These are phyloP conservation scores for Helogale parvula DNA, from an alignment of 2,113 vertebrate species.

Conservation along the genomic window DNA sequence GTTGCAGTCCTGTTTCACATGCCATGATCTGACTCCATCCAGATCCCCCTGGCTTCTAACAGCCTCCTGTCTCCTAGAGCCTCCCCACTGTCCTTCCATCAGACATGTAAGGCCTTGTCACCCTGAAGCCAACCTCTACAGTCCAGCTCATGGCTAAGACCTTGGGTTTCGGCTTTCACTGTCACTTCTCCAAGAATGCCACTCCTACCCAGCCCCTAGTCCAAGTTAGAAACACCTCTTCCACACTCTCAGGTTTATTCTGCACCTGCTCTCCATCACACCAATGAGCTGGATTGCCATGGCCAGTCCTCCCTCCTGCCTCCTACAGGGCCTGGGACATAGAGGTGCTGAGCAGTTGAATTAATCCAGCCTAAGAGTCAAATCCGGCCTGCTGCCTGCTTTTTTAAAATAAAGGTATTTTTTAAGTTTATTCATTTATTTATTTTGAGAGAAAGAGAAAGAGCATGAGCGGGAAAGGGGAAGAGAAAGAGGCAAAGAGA, in stretches of 20 bases:
- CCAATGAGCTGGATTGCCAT: neutral
- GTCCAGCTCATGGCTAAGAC: neutral
- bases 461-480: too few species aligned
- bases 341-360: neutral
- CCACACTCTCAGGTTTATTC: neutral
- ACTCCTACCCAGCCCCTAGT: neutral
- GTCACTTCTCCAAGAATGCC: neutral
- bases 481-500: too few species aligned
- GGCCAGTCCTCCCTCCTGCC: neutral
- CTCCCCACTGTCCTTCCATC: neutral
- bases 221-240: neutral
- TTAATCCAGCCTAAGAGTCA: neutral
- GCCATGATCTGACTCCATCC: neutral
- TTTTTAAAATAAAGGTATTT: neutral
- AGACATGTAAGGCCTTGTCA: neutral
- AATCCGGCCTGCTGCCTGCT: neutral
- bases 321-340: neutral
- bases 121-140: neutral
- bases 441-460: too few species aligned
- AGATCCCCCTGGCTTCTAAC: neutral
- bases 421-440: too few species aligned
- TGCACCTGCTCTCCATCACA: neutral
- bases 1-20: neutral
- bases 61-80: neutral
- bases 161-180: neutral